Base-by-base conservation (phyloP, 2,888 invertebrate species). In the Galeopsomyia nigrocyanea region DNA sequence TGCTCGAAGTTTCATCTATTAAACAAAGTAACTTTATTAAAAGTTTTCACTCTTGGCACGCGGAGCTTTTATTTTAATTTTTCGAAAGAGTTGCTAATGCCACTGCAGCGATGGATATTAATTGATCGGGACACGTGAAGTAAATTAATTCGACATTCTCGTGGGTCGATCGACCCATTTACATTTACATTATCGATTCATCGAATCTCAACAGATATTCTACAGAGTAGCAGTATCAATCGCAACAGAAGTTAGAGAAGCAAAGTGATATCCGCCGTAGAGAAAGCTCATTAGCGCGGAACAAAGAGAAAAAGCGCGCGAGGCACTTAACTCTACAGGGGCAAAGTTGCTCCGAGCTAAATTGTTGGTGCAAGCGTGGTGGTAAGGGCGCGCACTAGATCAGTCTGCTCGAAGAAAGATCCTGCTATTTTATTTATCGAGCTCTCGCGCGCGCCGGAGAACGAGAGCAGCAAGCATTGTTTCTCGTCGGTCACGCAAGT, bases 351-450 rank as follows among this genome's bases (percentile, higher is more conserved):
- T 55, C 50, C 31, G 56, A 58, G 56, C 50, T 26, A 57, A 58
- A 66, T 66, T 66, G 58, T 58, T 66, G 50, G 3, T 19, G 31
- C 66, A 21, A 66, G 50, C 22, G 26, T 14, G 39, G 7, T 10
- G n/a, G n/a, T n/a, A n/a, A n/a, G n/a, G n/a, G 16, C 21, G 22
- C n/a, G 9, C 31, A 62, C 50, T 62, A 62, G 46, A 63, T 63
- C 62, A 63, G 62, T 6, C 21, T 19, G 19, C 1, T 47, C 39
- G 13, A 39, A 10, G 39, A 39, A 39, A 39, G 7, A 39, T 39
- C 39, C 49, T 16, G 60, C 17, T 68, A 53, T 68, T 68, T 68
- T 68, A 68, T 68, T 68, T 49, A 68, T 60, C 58, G 53, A 26
- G 39, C 39, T 26, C 26, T 26, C 39, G 39, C 13, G 7, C 47